Evolutionary conservation across 2,113 vertebrate genomes (phyloP), one percentile per base, ranked within the genome.

Genomic region (Pomatostomus ruficeps): DNA sequence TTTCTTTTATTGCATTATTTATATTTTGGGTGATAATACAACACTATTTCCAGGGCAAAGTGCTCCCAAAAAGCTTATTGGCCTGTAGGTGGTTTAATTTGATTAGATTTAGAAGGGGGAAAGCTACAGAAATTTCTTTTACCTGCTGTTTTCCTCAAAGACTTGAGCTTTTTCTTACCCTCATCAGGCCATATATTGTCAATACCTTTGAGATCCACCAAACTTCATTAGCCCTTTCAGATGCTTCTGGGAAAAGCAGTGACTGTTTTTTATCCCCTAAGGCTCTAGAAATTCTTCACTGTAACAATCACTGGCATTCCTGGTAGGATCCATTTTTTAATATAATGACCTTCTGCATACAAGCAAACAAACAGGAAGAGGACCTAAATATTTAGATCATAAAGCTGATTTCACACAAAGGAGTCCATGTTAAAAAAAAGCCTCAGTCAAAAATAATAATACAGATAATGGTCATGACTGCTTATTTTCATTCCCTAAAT

Each of bases 1-100:
- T 97, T 92, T 95, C 82, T 91, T 96, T 95, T 89, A 95, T 88
- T 96, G 87, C 77, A 94, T 96, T 96, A 94, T 96, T 97, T 96
- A 97, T 95, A 43, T 94, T 95, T 95, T 88, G 63, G 58, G 36
- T 92, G 59, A 91, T 86, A 92, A 91, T 79, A 85, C 88, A 94
- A 89, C 72, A 57, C 36, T 88, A 21, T 93, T 90, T 85, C 88
- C 68, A 89, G 83, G 93, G 58, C 91, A 95, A 90, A 97, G 88
- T 93, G 78, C 85, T 90, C 75, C 89, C 76, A 93, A 93, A 71
- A 91, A 90, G 73, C 80, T 91, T 96, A 58, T 71, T 92, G 88
- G 89, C 80, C 43, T 96, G 46, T 90, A 83, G 92, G 66, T 89
- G 79, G 74, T 95, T 96, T 95, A 78, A 74, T 54, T 70, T 92